phyloP scores from a whole-genome alignment of 2,888 invertebrate genomes.

The Blera fallax region DNA sequence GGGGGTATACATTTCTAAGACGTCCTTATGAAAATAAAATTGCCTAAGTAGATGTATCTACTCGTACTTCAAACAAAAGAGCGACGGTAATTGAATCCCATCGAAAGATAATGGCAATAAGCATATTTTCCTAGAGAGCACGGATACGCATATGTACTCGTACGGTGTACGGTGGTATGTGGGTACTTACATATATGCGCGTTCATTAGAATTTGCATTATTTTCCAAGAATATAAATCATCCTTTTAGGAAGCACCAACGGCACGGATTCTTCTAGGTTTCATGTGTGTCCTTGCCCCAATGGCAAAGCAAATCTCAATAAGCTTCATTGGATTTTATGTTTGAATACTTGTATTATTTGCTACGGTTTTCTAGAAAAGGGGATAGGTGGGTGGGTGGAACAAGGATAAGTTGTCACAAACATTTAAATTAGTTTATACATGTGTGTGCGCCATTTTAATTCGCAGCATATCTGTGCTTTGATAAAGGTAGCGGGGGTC shows the following conservation, averaged over 20 bases:
- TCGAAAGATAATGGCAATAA: slow-evolving; percentile 19
- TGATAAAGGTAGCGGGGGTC: not conserved
- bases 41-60: not conserved
- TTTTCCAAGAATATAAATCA: not conserved
- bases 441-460: not conserved
- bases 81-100: slow-evolving; percentile 14
- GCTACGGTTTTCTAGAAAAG: not conserved
- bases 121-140: slow-evolving; percentile 80
- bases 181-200: not conserved
- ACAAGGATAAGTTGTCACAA: not conserved
- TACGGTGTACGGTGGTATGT: not conserved
- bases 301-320: not conserved
- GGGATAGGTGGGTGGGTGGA: not conserved
- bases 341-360: not conserved
- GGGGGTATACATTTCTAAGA: not conserved
- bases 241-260: not conserved
- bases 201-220: slow-evolving; percentile 7
- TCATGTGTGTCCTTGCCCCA: not conserved
- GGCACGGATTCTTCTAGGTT: not conserved
- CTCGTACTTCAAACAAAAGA: slow-evolving; percentile 29
- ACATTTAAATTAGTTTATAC: not conserved
- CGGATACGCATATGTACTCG: not conserved
- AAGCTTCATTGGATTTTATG: slow-evolving; percentile 4
- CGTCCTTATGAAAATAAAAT: not conserved
- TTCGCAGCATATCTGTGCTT: not conserved